These are phyloP conservation scores for Eremobia ochroleuca DNA, from an alignment of 2,888 invertebrate species.

Conservation along the genomic window DNA sequence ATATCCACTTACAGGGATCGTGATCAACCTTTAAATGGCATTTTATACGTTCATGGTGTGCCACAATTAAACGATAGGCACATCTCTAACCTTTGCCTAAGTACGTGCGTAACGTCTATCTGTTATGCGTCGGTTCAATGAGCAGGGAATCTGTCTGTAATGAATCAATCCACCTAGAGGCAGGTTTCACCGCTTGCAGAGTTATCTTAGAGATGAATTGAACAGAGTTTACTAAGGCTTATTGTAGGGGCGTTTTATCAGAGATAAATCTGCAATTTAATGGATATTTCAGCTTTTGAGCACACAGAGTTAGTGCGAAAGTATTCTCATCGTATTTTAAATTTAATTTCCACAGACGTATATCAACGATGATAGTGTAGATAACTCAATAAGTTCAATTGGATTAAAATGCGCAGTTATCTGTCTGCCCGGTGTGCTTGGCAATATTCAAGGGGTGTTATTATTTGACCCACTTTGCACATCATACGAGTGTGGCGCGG, in stretches of 20 bases:
- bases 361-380: constrained; percentile 56
- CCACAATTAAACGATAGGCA: constrained; percentile 30
- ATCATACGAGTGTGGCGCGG: constrained; percentile 48
- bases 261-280: constrained; percentile 22
- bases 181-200: constrained; percentile 38
- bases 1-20: constrained; percentile 47
- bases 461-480: constrained; percentile 78
- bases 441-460: constrained; percentile 69
- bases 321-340: constrained; percentile 19
- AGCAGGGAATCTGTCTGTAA: constrained; percentile 46
- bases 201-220: constrained; percentile 37
- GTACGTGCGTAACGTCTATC: constrained; percentile 30
- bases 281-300: constrained; percentile 24
- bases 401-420: constrained; percentile 72
- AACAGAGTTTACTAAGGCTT: constrained; percentile 26
- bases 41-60: constrained; percentile 28
- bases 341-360: constrained; percentile 23
- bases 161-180: constrained; percentile 61
- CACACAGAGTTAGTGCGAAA: constrained; percentile 2
- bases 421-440: constrained; percentile 63
- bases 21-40: constrained; percentile 41
- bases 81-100: constrained; percentile 32
- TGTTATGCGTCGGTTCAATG: constrained; percentile 38
- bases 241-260: constrained; percentile 18
- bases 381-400: constrained; percentile 70